Conservation (phyloP, 2,113 vertebrate genomes). For the Maccullochella peelii region DNA sequence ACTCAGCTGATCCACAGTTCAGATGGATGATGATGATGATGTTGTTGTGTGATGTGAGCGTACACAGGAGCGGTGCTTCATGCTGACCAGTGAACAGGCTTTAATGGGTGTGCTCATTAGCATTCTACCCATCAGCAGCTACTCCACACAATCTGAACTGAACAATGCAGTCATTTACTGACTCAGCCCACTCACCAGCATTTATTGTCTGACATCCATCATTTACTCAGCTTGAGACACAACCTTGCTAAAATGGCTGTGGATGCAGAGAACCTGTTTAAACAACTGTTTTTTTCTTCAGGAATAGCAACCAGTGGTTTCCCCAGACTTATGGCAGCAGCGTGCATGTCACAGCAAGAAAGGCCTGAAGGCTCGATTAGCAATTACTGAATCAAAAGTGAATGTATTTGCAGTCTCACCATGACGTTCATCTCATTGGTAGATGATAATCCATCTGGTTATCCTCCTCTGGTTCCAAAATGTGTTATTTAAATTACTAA, state of each 20-base stretch:
- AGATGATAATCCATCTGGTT: constrained; percentile 41
- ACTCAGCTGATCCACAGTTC: constrained; percentile 10
- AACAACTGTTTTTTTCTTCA: constrained; percentile 50
- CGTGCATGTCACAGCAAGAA: constrained; percentile 27
- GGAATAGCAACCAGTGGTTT: constrained; percentile 59
- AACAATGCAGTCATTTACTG: constrained; percentile 73
- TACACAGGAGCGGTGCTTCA: constrained; percentile 17
- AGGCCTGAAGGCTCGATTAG: constrained; percentile 54
- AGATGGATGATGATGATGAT: background rate
- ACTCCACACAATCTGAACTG: constrained; percentile 51
- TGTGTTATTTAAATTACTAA: background rate
- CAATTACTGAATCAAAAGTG: constrained; percentile 46
- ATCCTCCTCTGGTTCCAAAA: constrained; percentile 18
- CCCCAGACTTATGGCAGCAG: constrained; percentile 13
- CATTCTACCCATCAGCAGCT: constrained; percentile 57
- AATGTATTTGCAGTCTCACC: constrained; percentile 43
- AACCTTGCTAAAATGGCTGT: constrained; percentile 37
- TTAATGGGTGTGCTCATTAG: constrained; percentile 55
- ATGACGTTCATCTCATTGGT: constrained; percentile 31
- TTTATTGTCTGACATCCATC: constrained; percentile 65
- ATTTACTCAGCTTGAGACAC: constrained; percentile 55
- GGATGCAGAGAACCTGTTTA: constrained; percentile 36
- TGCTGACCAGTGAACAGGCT: constrained; percentile 28
- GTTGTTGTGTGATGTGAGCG: background rate
- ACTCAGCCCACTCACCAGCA: constrained; percentile 64